Conservation (phyloP, 1,140 invertebrate genomes). For the Brachionus angularis region DNA sequence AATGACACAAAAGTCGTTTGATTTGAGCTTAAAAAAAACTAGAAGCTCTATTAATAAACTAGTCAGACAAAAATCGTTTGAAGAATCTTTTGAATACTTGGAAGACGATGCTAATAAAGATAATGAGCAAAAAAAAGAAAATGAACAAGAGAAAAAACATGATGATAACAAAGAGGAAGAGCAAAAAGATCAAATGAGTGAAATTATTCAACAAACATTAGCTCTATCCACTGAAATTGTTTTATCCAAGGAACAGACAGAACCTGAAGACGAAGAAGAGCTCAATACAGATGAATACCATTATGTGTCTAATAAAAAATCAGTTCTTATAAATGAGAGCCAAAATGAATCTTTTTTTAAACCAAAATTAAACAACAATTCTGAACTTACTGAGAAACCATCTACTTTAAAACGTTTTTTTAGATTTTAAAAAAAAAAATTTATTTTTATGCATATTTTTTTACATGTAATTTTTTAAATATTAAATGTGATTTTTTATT, state of each 20-base stretch:
- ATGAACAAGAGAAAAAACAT: neutral
- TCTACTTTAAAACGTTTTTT: constrained; percentile 34
- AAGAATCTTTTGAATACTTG: neutral
- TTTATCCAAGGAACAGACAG: neutral
- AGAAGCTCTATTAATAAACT: neutral
- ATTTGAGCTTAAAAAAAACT: neutral
- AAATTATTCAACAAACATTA: neutral
- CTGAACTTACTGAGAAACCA: neutral
- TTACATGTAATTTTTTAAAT: no score
- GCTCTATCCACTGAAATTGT: neutral
- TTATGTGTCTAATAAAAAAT: neutral
- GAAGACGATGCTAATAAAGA: neutral
- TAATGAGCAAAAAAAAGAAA: neutral
- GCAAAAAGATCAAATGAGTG: neutral
- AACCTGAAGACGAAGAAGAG: neutral
- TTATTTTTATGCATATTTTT: no score
- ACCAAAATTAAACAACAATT: neutral
- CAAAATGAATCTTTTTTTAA: neutral
- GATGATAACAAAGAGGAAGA: neutral
- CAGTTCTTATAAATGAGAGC: constrained; percentile 3
- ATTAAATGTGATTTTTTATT: no score
- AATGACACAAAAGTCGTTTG: neutral
- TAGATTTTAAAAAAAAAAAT: constrained; percentile 15
- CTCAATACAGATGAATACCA: no score
- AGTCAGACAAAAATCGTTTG: constrained; percentile 36